Conservation (phyloP, 2,888 invertebrate genomes). For the Sphaeridia pumilis region DNA sequence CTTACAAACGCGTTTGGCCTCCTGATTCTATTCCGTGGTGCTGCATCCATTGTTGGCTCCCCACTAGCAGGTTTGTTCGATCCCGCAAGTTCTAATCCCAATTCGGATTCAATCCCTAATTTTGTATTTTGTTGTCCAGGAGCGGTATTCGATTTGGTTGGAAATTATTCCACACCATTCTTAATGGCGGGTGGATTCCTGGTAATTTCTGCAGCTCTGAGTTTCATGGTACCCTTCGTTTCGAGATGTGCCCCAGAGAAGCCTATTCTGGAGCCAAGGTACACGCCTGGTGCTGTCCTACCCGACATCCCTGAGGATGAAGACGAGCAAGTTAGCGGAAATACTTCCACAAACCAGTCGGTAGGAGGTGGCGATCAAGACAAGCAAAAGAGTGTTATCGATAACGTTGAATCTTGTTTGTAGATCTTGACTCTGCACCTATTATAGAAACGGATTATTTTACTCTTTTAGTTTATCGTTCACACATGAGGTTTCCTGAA, state of each 20-base stretch:
- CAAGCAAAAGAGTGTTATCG: slow-evolving; percentile 6
- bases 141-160: slow-evolving; percentile 75
- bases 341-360: slow-evolving; percentile 6
- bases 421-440: slow-evolving; percentile 10
- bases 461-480: neutral
- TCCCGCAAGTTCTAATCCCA: neutral
- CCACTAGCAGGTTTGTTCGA: slow-evolving; percentile 42
- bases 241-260: slow-evolving; percentile 31
- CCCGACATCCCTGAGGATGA: slow-evolving; percentile 35
- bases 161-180: slow-evolving; percentile 75
- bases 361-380: slow-evolving; percentile 3
- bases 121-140: slow-evolving; percentile 66
- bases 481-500: too few species aligned
- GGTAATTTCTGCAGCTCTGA: slow-evolving; percentile 68
- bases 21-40: slow-evolving; percentile 86
- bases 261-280: slow-evolving; percentile 26
- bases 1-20: slow-evolving; percentile 95
- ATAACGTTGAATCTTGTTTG: slow-evolving; percentile 27
- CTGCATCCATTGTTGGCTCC: slow-evolving; percentile 69
- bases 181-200: slow-evolving; percentile 84
- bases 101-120: neutral
- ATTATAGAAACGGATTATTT: neutral
- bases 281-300: slow-evolving; percentile 20
- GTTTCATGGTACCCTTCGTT: slow-evolving; percentile 42
- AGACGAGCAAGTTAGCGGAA: slow-evolving; percentile 16